Evolutionary conservation across 2,113 vertebrate genomes (phyloP).

Genomic region (Archocentrus centrarchus): DNA sequence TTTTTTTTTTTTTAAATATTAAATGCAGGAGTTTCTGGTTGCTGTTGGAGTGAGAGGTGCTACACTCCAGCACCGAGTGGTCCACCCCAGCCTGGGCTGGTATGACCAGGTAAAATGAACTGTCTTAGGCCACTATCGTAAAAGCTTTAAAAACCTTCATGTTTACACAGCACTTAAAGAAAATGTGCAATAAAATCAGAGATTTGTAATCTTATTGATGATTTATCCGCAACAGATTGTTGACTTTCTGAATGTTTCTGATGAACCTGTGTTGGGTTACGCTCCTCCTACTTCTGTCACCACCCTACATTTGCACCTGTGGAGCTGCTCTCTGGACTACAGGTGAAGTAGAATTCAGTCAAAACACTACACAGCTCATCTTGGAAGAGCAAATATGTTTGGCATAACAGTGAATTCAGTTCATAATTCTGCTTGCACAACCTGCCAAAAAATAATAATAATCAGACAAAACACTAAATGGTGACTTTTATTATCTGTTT

Average conservation of each 20-base stretch:
- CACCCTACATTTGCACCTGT: slow-evolving; percentile 94
- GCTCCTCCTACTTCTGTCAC: slow-evolving; percentile 91
- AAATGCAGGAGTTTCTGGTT: slow-evolving; percentile 90
- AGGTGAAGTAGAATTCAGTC: slow-evolving; percentile 77
- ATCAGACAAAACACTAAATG: neutral
- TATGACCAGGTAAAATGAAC: slow-evolving; percentile 90
- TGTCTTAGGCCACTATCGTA: neutral
- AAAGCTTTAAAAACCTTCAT: neutral
- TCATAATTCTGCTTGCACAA: too few species aligned
- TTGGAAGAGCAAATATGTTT: too few species aligned
- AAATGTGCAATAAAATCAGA: neutral
- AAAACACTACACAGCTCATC: neutral
- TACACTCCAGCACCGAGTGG: slow-evolving; percentile 91
- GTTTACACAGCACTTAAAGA: neutral
- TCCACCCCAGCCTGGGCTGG: slow-evolving; percentile 90
- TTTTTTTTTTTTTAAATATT: neutral
- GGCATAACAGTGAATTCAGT: too few species aligned
- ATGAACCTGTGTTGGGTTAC: slow-evolving; percentile 97
- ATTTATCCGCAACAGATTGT: slow-evolving; percentile 85
- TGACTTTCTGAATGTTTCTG: slow-evolving; percentile 94
- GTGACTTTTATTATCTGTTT: neutral
- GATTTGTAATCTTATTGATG: neutral
- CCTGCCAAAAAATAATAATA: too few species aligned
- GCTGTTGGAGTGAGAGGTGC: slow-evolving; percentile 92
- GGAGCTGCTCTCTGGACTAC: slow-evolving; percentile 97